Base-by-base conservation (phyloP, 1,140 invertebrate species). In the Oscheius sp. region DNA sequence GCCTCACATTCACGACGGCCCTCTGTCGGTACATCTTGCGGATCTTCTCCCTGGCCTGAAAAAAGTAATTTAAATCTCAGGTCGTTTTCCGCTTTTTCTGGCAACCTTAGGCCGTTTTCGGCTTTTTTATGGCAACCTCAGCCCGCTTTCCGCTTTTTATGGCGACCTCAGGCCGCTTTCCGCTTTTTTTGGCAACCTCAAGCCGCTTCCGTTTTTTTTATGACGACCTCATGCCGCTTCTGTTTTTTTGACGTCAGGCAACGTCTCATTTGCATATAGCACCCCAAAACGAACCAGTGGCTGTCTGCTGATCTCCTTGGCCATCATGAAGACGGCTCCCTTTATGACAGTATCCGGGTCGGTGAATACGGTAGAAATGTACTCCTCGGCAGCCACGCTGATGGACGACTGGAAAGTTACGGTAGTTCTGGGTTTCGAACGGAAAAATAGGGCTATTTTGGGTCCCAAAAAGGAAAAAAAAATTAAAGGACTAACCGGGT, bases 261-360 rank as follows among this genome's bases (percentile, higher is more conserved):
- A 59, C 15, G 15, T 26, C n/a, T 15, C 15, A n/a, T n/a, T n/a
- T n/a, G n/a, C n/a, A n/a, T n/a, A n/a, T n/a, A n/a, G n/a, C n/a
- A n/a, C n/a, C n/a, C 55, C 55, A 59, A 59, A 0, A 59, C 55
- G 67, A 91, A 75, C 90, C 28, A 93, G 84, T 0, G 96, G 95
- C 84, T 99, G 94, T 46, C 91, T 88, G 0, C 94, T 91, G 32
- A 99, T 85, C 85, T 98, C 94, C 76, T 91, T 91, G 0, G 94
- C 93, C 0, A 97, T 92, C 90, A 99, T 95, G 84, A 92, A 92
- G 79, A 93, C 91, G 0, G 91, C 92, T 2, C 93, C 95, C 82
- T 91, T 90, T 26, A 88, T 38, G n/a, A 79, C 10, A 88, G 79
- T 68, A 26, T 78, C 67, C 1, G 18, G 15, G 23, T 42, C 49